Evolutionary conservation across 2,113 vertebrate species (phyloP), one percentile per base, ranked within the genome.

Genomic region (Oreochromis tanganicae): DNA sequence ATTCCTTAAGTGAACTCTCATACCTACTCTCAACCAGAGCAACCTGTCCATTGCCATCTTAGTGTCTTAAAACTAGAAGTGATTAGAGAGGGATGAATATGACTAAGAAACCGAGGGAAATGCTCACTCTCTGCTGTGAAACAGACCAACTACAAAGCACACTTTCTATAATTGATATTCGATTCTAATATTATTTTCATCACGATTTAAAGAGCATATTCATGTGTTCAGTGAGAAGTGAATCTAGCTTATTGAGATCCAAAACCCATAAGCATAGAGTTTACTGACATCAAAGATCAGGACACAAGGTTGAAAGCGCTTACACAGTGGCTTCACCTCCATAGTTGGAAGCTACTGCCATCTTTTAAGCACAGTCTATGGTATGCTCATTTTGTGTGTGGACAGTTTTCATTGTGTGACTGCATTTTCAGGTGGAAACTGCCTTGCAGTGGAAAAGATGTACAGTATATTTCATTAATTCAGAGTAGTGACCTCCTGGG

Each of bases 401-500:
- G 24, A 38, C 19, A 66, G 73, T 85, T 80, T 7, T 56, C n/a
- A 89, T 87, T 54, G 19, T 4, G 24, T 16, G 7, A 14, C 41
- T 55, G 48, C 34, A 63, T 78, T 75, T 82, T 75, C 16, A 80
- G 68, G 80, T 54, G 73, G 48, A 83, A 59, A 63, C 57, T 24
- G 29, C 71, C 82, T 82, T 43, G 88, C 88, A 36, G 85, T 50
- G 32, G 46, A 24, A 73, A 86, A 61, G 21, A 88, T 85, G 82
- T 78, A 78, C 73, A 78, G 52, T 91, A 85, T 84, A 87, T 94
- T 92, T 93, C 75, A 91, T 95, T 91, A 89, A 95, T 93, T 92
- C 59, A 3, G 73, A 87, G 83, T 34, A 32, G 89, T 93, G 87
- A 93, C 92, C 91, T 90, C 82, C 55, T 52, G 82, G 85, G 55